phyloP scores from a whole-genome alignment of 2,888 invertebrate species.

The Tigriopus californicus region DNA sequence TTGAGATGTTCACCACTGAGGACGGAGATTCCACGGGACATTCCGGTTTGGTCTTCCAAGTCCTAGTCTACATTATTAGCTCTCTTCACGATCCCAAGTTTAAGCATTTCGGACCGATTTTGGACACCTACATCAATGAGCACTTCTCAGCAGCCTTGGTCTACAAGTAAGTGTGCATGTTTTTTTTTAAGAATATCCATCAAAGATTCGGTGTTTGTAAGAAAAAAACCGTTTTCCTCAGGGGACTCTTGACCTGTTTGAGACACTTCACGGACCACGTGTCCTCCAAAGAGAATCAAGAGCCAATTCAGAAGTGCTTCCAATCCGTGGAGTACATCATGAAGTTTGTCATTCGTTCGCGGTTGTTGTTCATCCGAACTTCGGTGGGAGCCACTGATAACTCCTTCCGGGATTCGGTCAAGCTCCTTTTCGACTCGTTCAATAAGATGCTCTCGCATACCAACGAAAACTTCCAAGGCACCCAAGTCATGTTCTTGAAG shows the following conservation, averaged over 20 bases:
- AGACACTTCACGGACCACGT: constrained; percentile 76
- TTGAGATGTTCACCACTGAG: constrained; percentile 79
- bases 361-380: constrained; percentile 59
- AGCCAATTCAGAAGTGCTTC: constrained; percentile 73
- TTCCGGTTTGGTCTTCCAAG: constrained; percentile 77
- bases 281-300: constrained; percentile 64
- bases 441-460: constrained; percentile 52
- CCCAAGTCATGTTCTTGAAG: constrained; percentile 39
- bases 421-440: constrained; percentile 43
- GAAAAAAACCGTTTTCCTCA: constrained; percentile 23
- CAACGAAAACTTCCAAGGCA: constrained; percentile 52
- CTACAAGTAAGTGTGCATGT: constrained; percentile 47
- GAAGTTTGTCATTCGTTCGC: constrained; percentile 73
- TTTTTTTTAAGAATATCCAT: neutral
- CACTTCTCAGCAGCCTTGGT: constrained; percentile 88
- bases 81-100: constrained; percentile 73
- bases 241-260: constrained; percentile 67
- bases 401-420: constrained; percentile 53
- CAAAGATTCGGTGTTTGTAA: neutral
- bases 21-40: constrained; percentile 74
- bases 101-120: constrained; percentile 79
- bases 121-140: constrained; percentile 80
- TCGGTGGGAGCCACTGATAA: constrained; percentile 77
- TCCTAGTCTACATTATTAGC: constrained; percentile 76
- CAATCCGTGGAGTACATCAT: constrained; percentile 79